These are phyloP conservation scores for Caenorhabditis briggsae DNA, from an alignment of 1,140 invertebrate species.

Conservation along the genomic window DNA sequence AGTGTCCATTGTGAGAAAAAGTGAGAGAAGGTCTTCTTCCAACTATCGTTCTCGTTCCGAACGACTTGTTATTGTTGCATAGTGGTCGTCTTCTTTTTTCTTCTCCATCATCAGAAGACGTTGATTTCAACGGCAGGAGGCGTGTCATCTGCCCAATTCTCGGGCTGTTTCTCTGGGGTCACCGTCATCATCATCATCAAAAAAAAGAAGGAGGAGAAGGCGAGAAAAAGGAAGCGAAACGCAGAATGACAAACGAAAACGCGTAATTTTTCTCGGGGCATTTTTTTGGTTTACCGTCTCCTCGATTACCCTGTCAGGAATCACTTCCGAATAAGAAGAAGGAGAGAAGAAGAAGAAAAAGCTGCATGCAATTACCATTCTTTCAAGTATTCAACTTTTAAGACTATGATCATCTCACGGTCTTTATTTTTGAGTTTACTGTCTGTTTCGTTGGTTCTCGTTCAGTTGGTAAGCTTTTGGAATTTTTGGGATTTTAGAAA, in stretches of 20 bases:
- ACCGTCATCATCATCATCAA: constrained; percentile 40
- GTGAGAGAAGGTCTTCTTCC: neutral
- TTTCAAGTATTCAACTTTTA: neutral
- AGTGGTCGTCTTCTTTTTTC: neutral
- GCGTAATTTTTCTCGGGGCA: constrained; percentile 31
- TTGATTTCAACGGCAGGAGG: constrained; percentile 8
- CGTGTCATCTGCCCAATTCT: constrained; percentile 49
- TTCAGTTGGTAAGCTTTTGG: constrained; percentile 5
- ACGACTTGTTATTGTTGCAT: constrained; percentile 56
- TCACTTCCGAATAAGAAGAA: neutral
- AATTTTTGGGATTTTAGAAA: too few species aligned
- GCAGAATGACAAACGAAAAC: constrained; percentile 53
- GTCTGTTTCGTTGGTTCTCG: constrained; percentile 11
- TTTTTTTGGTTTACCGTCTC: constrained; percentile 30
- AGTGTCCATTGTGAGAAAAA: constrained; percentile 27
- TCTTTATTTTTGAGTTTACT: neutral
- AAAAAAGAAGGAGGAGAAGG: neutral
- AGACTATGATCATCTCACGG: constrained; percentile 18
- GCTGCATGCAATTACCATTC: constrained; percentile 32
- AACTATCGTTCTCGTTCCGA: constrained; percentile 32
- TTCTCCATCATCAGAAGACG: neutral
- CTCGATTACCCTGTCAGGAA: constrained; percentile 6
- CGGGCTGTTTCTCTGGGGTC: constrained; percentile 48
- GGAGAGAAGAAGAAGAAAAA: constrained; percentile 19
- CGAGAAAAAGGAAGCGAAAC: neutral